Evolutionary conservation across 2,888 invertebrate species (phyloP).

Genomic region (Volucella zonaria): DNA sequence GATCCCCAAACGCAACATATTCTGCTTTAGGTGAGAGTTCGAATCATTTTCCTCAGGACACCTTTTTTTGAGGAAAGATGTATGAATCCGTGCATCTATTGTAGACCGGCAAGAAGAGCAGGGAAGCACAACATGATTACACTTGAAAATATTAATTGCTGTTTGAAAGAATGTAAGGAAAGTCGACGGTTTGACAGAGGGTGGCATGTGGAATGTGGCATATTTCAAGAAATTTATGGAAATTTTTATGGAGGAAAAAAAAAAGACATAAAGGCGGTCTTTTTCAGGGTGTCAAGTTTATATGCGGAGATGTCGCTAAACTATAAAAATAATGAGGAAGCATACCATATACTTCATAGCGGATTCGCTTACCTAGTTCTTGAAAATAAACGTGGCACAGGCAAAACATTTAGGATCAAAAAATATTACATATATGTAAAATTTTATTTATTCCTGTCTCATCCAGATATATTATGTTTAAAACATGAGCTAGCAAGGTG

Average conservation of each 20-base stretch:
- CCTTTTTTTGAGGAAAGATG: slow-evolving; percentile 34
- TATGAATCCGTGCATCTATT: slow-evolving; percentile 51
- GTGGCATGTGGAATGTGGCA: slow-evolving; percentile 40
- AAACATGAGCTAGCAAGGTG: background rate
- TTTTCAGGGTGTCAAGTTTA: background rate
- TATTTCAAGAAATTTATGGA: slow-evolving; percentile 26
- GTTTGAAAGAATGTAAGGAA: slow-evolving; percentile 54
- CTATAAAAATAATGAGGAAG: slow-evolving; percentile 26
- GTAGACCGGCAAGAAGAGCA: slow-evolving; percentile 39
- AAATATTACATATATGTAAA: slow-evolving; percentile 25
- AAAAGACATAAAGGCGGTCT: slow-evolving; percentile 19
- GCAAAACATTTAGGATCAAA: slow-evolving; percentile 15
- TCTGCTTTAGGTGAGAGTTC: slow-evolving; percentile 26
- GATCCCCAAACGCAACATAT: slow-evolving; percentile 44
- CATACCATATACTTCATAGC: slow-evolving; percentile 2
- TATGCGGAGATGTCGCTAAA: slow-evolving; percentile 21
- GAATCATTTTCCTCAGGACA: slow-evolving; percentile 33
- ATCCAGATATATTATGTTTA: background rate
- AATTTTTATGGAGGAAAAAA: slow-evolving; percentile 14
- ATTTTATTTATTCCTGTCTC: background rate
- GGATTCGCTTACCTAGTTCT: slow-evolving; percentile 23
- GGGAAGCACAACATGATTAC: slow-evolving; percentile 59
- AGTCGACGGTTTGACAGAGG: slow-evolving; percentile 41
- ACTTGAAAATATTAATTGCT: slow-evolving; percentile 74
- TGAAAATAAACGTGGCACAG: slow-evolving; percentile 13